Percentiles rank a stretch among this genome's conserved stretches.
phyloP scores from a whole-genome alignment of 1,140 invertebrate genomes.

The Brachionus paranguensis region DNA sequence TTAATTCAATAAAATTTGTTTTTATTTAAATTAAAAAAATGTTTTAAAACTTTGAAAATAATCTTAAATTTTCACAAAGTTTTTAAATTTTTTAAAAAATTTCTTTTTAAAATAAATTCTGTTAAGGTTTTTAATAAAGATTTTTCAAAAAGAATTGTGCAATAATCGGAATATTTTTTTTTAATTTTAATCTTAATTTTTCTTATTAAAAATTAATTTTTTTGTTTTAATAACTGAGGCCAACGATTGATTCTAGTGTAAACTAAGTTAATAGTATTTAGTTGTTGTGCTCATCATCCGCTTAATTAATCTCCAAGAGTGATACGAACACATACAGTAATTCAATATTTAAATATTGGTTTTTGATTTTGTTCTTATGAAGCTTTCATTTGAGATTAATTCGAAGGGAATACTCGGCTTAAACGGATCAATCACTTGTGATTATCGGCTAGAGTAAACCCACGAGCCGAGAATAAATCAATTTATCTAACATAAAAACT shows the following conservation, averaged over 20 bases:
- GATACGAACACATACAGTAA: neutral
- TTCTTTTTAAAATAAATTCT: too few species aligned
- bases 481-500: neutral
- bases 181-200: too few species aligned
- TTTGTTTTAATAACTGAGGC: neutral
- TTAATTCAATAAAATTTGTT: too few species aligned
- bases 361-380: neutral
- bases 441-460: neutral
- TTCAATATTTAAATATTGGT: neutral
- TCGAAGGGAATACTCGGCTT: neutral
- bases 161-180: too few species aligned
- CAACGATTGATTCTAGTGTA: neutral
- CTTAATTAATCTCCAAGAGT: slow-evolving; percentile 7
- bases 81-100: too few species aligned
- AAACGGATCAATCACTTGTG: slow-evolving; percentile 14
- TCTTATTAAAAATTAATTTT: too few species aligned
- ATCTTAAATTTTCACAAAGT: too few species aligned
- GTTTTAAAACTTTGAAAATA: too few species aligned
- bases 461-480: neutral
- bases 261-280: neutral
- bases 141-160: too few species aligned
- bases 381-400: neutral
- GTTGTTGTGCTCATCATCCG: slow-evolving; percentile 1
- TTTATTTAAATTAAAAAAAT: too few species aligned
- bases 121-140: too few species aligned